phyloP scores from a whole-genome alignment of 2,113 vertebrate species.

The Arizona elegans region DNA sequence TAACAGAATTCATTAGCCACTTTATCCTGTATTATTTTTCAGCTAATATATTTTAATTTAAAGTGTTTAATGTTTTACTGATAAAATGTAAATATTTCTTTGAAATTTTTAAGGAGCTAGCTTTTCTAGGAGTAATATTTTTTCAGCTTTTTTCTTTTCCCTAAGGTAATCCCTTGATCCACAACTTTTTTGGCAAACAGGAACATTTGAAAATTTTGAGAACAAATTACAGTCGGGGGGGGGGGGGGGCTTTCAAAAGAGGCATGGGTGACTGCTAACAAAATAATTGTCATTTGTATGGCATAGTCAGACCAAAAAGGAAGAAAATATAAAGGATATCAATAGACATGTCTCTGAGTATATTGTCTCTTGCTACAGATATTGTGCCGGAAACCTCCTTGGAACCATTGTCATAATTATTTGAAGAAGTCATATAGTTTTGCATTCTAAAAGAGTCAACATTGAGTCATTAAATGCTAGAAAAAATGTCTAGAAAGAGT shows the following conservation, averaged over 20 bases:
- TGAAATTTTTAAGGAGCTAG: neutral
- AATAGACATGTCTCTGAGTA: neutral
- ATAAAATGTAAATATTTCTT: neutral
- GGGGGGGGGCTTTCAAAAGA: too few species aligned
- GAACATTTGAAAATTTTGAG: neutral
- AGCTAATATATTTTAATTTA: neutral
- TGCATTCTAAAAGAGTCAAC: neutral
- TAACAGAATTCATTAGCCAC: neutral
- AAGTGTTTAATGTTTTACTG: neutral
- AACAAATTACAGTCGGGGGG: neutral
- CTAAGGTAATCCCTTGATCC: neutral
- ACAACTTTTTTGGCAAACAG: neutral
- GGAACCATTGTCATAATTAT: neutral
- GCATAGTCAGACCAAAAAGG: neutral
- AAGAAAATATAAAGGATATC: neutral
- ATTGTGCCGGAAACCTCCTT: neutral
- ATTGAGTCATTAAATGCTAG: neutral
- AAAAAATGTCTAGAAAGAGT: neutral
- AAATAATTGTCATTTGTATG: neutral
- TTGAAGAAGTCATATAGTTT: neutral
- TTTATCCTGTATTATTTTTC: neutral
- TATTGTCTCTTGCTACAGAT: neutral
- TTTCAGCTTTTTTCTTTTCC: neutral
- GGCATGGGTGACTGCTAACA: neutral
- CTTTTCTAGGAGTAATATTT: neutral